Percentiles rank a stretch among this genome's conserved stretches.
Conservation (phyloP, 2,113 vertebrate species). For the Nannospalax galili region DNA sequence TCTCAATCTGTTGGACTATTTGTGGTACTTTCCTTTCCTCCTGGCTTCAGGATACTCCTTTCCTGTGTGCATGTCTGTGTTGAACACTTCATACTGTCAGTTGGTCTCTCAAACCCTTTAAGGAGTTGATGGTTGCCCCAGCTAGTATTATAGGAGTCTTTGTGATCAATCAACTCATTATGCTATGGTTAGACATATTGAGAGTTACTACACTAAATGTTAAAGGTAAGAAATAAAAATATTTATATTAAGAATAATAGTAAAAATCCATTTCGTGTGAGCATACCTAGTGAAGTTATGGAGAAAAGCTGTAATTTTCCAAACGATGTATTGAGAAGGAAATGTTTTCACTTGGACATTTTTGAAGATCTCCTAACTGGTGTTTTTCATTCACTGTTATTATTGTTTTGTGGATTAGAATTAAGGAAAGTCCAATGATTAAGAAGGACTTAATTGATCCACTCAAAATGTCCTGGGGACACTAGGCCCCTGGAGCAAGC, state of each 20-base stretch:
- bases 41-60: neutral
- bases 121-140: neutral
- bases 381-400: neutral
- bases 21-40: neutral
- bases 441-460: neutral
- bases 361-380: neutral
- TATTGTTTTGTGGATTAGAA: neutral
- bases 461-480: neutral
- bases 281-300: neutral
- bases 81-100: neutral
- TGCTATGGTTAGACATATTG: neutral
- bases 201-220: neutral
- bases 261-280: neutral
- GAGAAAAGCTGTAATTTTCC: neutral
- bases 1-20: neutral
- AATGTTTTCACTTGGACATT: neutral
- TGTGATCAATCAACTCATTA: neutral
- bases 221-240: neutral
- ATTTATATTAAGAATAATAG: neutral
- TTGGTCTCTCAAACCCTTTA: neutral
- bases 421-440: neutral
- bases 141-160: neutral
- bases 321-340: neutral
- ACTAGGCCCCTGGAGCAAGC: neutral
- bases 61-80: neutral